Base-by-base conservation (phyloP, 1,140 invertebrate genomes). In the Nylanderia fulva region DNA sequence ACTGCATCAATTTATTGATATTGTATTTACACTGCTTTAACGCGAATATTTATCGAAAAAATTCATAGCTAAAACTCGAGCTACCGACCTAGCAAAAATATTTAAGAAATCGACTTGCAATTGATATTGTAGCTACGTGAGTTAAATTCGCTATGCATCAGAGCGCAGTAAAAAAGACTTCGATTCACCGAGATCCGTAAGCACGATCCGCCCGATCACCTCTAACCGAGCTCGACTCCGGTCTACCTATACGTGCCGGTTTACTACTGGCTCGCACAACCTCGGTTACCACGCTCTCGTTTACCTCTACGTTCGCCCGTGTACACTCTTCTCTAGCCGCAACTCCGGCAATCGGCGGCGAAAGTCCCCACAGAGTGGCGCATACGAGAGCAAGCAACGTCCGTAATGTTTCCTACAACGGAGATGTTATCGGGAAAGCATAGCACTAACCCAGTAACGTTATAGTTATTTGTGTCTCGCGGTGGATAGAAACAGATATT, bases 161-260 rank as follows among this genome's bases (percentile, higher is more conserved):
- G 24, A 58, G 24, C 24, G 18, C 27, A 13, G 15, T 36, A 24
- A 29, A 33, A 84, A 86, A 77, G 60, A 36, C 54, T 15, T 27
- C 42, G 61, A 66, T 60, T 42, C 76, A 18, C 6, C 60, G 69
- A 86, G 61, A 86, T 83, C 68, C 79, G 61, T 84, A 76, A 76
- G 56, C 52, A 45, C 39, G 39, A 83, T 42, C 33, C 56, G 48
- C 48, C 56, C 60, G 33, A n/a, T 29, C 45, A 42, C 52, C 36
- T 29, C 45, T 63, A 60, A 68, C 54, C 64, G 56, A 80, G 64
- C 36, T 85, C 64, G 60, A n/a, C 56, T 66, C 56, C 27, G 56
- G 6, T 64, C 75, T 80, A 68, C 39, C 83, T 85, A n/a, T n/a
- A 85, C 84, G 84, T 87, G 86, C 84, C 76, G 61, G 63, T 87